Evolutionary conservation across 2,888 invertebrate species (phyloP).

Genomic region (Drosophila paracracens): DNA sequence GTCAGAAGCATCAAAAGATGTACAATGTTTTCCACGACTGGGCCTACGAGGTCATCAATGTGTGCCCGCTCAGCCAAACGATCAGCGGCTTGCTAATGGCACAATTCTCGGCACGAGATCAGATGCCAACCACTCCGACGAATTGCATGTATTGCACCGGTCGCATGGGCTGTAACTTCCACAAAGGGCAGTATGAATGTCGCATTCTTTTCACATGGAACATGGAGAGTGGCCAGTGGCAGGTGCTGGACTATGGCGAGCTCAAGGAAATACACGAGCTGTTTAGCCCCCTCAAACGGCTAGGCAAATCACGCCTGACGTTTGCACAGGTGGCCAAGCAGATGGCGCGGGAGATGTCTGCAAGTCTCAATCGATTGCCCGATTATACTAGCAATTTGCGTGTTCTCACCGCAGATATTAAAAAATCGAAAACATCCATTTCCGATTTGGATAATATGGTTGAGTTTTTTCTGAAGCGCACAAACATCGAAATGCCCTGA

Average conservation of each 20-base stretch:
- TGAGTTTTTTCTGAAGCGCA: slow-evolving; percentile 83
- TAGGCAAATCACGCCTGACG: slow-evolving; percentile 69
- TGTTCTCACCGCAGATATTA: slow-evolving; percentile 83
- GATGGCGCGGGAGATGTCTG: slow-evolving; percentile 81
- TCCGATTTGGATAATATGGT: slow-evolving; percentile 84
- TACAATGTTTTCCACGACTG: slow-evolving; percentile 85
- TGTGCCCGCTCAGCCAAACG: slow-evolving; percentile 83
- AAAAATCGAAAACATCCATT: slow-evolving; percentile 83
- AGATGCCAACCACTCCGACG: slow-evolving; percentile 68
- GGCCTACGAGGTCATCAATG: slow-evolving; percentile 84
- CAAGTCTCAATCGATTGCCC: slow-evolving; percentile 74
- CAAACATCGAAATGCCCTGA: slow-evolving; percentile 46
- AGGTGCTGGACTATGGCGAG: slow-evolving; percentile 84
- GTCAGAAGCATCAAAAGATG: slow-evolving; percentile 84
- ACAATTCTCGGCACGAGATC: slow-evolving; percentile 84
- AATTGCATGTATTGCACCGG: slow-evolving; percentile 83
- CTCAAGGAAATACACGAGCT: slow-evolving; percentile 78
- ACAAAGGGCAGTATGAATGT: slow-evolving; percentile 84
- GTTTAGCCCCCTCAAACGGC: slow-evolving; percentile 69
- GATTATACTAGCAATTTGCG: slow-evolving; percentile 82
- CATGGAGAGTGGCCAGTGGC: slow-evolving; percentile 84
- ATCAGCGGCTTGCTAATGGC: slow-evolving; percentile 84
- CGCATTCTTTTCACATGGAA: slow-evolving; percentile 85
- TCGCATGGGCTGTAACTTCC: slow-evolving; percentile 82
- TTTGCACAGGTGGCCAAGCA: slow-evolving; percentile 81